Conservation (phyloP, 2,797 vertebrate species). For the Halcyon leucocephala region DNA sequence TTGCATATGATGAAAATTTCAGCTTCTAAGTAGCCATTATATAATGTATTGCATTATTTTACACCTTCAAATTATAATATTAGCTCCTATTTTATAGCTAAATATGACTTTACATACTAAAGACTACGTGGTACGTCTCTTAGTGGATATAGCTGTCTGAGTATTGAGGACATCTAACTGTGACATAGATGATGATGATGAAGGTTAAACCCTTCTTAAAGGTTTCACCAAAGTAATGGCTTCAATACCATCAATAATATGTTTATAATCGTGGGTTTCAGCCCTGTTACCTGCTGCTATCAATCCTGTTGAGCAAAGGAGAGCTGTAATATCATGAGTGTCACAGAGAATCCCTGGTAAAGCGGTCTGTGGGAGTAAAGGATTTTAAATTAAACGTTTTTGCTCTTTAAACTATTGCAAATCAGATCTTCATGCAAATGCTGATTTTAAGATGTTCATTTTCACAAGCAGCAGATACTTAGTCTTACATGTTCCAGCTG, state of each 20-base stretch:
- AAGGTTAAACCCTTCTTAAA: neutral
- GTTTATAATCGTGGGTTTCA: neutral
- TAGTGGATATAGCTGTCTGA: neutral
- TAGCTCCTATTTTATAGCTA: neutral
- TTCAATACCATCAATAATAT: neutral
- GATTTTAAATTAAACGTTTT: neutral
- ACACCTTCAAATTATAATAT: neutral
- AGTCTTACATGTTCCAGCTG: neutral
- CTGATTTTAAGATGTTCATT: neutral
- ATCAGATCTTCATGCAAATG: neutral
- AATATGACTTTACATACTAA: neutral
- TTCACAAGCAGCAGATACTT: neutral
- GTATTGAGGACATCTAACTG: neutral
- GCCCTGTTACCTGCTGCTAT: neutral
- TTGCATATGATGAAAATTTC: neutral
- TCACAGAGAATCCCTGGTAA: neutral
- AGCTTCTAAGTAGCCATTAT: neutral
- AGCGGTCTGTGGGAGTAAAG: neutral
- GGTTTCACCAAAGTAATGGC: too few species aligned
- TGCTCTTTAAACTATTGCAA: neutral
- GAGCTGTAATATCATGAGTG: neutral
- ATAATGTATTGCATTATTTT: neutral
- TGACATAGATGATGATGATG: neutral
- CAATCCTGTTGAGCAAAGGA: neutral
- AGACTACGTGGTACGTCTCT: neutral